phyloP scores from a whole-genome alignment of 2,888 invertebrate species.

The Micropterix aruncella region DNA sequence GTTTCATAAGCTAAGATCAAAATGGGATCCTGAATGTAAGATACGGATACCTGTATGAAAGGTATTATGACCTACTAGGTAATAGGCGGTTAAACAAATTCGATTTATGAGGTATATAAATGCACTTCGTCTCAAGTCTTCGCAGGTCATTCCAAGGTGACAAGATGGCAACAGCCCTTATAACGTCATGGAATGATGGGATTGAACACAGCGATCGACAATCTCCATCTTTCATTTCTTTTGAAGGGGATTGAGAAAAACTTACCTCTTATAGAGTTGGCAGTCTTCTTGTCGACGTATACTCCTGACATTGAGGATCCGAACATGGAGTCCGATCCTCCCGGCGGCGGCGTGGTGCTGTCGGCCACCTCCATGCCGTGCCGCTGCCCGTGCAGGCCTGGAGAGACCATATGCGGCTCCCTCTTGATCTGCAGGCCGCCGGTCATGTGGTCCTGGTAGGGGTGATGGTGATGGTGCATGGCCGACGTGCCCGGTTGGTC shows the following conservation, averaged over 20 bases:
- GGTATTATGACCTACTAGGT: no score
- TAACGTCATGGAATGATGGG: no score
- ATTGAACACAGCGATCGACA: no score
- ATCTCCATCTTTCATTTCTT: no score
- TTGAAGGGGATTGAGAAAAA: background rate
- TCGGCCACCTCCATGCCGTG: conserved; percentile 36
- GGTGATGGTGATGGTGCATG: conserved; percentile 23
- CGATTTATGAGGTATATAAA: no score
- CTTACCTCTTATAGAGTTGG: conserved; percentile 51
- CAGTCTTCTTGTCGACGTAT: conserved; percentile 45
- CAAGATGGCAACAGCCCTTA: no score
- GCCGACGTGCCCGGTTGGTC: conserved; percentile 26
- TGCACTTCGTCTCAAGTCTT: no score
- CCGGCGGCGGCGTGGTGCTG: conserved; percentile 45
- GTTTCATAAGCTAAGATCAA: no score
- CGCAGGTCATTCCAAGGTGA: no score
- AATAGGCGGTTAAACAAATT: no score
- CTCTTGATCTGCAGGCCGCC: conserved; percentile 27
- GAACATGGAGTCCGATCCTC: conserved; percentile 29
- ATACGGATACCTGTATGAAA: no score
- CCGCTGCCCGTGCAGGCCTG: conserved; percentile 20
- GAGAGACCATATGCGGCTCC: conserved; percentile 27
- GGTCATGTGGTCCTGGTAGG: conserved; percentile 14
- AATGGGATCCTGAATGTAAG: no score
- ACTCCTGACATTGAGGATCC: conserved; percentile 30